A percentile compares a stretch with the other conserved stretches of the same genome.
phyloP scores from a whole-genome alignment of 2,797 vertebrate genomes.

The Moxostoma hubbsi region DNA sequence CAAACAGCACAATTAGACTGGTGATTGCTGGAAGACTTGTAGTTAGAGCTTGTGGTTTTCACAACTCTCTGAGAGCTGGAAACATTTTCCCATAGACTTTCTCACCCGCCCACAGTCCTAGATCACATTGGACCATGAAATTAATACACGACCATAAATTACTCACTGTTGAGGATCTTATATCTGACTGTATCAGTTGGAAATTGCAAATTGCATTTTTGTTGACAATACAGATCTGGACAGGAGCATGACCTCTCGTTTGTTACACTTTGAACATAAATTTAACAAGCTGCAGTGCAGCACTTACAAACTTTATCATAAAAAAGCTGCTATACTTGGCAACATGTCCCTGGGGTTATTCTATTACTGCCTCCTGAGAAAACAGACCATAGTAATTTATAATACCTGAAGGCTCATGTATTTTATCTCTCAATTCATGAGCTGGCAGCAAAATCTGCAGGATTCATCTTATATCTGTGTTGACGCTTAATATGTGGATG shows the following conservation, averaged over 20 bases:
- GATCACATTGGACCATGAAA: constrained; percentile 69
- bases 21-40: constrained; percentile 9
- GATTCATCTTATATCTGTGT: constrained; percentile 23
- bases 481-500: constrained; percentile 24
- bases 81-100: constrained; percentile 49
- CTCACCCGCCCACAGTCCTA: constrained; percentile 60
- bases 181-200: constrained; percentile 66
- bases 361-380: constrained; percentile 30
- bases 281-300: constrained; percentile 73
- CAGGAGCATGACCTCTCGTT: constrained; percentile 58
- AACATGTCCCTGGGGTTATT: constrained; percentile 23
- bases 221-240: constrained; percentile 72
- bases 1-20: constrained; percentile 18
- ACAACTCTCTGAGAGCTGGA: constrained; percentile 33
- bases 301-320: constrained; percentile 70
- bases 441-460: constrained; percentile 12
- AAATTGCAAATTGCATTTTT: constrained; percentile 61
- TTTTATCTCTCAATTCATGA: constrained; percentile 62
- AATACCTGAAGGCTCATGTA: constrained; percentile 49
- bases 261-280: constrained; percentile 70
- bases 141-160: constrained; percentile 71
- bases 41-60: constrained; percentile 9
- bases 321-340: constrained; percentile 55
- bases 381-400: constrained; percentile 48
- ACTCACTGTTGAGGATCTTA: constrained; percentile 72